Evolutionary conservation across 2,797 vertebrate species (phyloP).

Genomic region (Cyprinodon diabolis): DNA sequence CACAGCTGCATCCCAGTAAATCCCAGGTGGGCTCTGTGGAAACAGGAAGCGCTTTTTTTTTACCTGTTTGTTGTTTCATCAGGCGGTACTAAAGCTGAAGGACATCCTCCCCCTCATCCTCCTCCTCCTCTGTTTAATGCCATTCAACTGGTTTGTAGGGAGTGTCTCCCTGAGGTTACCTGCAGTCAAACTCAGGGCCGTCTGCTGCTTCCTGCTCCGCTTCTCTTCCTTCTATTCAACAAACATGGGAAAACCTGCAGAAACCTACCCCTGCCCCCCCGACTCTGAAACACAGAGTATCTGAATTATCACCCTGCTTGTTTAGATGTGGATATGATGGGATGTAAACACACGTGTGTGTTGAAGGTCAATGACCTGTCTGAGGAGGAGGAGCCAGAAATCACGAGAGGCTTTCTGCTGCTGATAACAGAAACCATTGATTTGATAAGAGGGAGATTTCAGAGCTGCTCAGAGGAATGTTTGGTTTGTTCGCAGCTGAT

Average conservation of each 20-base stretch:
- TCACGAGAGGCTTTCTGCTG: background rate
- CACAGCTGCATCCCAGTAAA: too few relatives aligned
- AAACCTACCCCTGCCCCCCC: background rate
- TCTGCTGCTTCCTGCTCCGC: background rate
- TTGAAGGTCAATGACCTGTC: background rate
- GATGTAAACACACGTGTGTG: background rate
- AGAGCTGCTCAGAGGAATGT: background rate
- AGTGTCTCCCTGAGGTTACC: constrained; percentile 31
- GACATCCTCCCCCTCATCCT: background rate
- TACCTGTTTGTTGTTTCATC: background rate
- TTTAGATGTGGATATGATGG: background rate
- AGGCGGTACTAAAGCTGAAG: background rate
- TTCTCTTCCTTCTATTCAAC: background rate
- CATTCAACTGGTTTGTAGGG: constrained; percentile 4
- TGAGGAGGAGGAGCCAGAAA: background rate
- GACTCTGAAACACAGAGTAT: background rate
- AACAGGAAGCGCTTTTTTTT: background rate
- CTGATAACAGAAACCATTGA: background rate
- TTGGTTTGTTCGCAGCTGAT: background rate
- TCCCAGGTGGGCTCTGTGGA: background rate
- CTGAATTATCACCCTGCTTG: background rate
- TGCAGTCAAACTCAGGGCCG: constrained; percentile 1
- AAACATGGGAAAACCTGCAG: background rate
- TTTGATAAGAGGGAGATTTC: background rate
- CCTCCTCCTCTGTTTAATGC: background rate